A percentile compares a stretch with the other conserved stretches of the same genome.
Evolutionary conservation across 2,113 vertebrate genomes (phyloP).

Genomic region (Myotis yumanensis): DNA sequence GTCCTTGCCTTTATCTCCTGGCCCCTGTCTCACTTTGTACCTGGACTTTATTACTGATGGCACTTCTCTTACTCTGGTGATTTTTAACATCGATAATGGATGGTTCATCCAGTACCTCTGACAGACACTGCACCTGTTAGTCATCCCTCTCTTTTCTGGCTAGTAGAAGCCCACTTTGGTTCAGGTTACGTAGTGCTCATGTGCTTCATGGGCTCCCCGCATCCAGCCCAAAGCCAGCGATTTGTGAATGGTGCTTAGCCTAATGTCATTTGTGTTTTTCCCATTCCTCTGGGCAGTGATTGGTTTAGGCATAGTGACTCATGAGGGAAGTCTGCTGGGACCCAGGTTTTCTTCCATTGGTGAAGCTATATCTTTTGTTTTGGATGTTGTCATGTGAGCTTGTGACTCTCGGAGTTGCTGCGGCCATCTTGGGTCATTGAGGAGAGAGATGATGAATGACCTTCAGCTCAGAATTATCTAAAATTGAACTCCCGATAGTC

Average conservation of each 20-base stretch:
- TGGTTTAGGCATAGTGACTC: neutral
- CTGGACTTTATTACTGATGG: neutral
- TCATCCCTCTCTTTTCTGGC: neutral
- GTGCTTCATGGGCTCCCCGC: neutral
- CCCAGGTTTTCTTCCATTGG: neutral
- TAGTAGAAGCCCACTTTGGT: neutral
- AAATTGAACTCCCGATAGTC: neutral
- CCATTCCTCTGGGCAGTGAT: neutral
- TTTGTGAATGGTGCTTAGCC: neutral
- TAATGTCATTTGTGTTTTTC: neutral
- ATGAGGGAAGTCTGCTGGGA: neutral
- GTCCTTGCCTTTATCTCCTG: neutral
- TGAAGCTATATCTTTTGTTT: neutral
- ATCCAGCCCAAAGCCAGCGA: neutral
- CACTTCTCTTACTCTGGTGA: neutral
- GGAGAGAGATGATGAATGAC: neutral
- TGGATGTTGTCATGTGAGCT: neutral
- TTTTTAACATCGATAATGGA: neutral
- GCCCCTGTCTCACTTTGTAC: neutral
- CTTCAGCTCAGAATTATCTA: neutral
- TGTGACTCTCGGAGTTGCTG: neutral
- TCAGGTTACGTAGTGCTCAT: neutral
- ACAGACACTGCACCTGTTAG: neutral
- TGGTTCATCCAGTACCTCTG: neutral
- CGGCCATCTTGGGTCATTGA: neutral